phyloP scores from a whole-genome alignment of 2,888 invertebrate genomes.

The Anagyrus pseudococci region DNA sequence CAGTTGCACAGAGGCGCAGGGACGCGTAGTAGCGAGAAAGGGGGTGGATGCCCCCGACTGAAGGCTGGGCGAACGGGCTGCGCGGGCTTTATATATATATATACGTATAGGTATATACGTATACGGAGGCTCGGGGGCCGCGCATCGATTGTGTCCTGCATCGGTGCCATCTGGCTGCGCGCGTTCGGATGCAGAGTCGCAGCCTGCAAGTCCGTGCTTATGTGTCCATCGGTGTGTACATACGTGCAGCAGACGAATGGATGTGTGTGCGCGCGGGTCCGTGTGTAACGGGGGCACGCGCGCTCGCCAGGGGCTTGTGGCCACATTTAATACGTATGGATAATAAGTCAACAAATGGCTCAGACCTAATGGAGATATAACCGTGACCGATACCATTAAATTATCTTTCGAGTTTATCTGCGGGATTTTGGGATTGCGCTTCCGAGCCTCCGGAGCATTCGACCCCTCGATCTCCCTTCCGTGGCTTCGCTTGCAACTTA shows the following conservation, averaged over 20 bases:
- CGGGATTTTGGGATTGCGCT: conserved; percentile 22
- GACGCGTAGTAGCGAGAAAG: neutral
- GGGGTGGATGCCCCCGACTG: neutral
- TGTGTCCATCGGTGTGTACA: neutral
- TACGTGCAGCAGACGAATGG: neutral
- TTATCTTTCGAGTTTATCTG: conserved; percentile 29
- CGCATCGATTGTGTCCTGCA: conserved; percentile 31
- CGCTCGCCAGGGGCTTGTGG: conserved; percentile 19
- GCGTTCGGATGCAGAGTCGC: too few relatives aligned
- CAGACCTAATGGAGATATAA: conserved; percentile 34
- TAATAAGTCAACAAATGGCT: conserved; percentile 34
- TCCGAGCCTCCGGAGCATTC: neutral
- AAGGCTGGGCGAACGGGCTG: too few relatives aligned
- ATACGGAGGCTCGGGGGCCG: neutral
- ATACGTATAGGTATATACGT: neutral
- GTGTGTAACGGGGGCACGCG: neutral
- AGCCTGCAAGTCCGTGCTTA: too few relatives aligned
- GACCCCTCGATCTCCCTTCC: neutral
- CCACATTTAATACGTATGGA: conserved; percentile 34
- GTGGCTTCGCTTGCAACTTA: neutral
- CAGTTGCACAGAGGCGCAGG: conserved; percentile 4
- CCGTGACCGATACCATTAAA: conserved; percentile 34
- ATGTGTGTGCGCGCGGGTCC: neutral
- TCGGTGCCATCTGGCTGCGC: conserved; percentile 30
- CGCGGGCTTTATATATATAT: neutral